Conservation (phyloP, 1,140 invertebrate species). For the Drosophila novamexicana region DNA sequence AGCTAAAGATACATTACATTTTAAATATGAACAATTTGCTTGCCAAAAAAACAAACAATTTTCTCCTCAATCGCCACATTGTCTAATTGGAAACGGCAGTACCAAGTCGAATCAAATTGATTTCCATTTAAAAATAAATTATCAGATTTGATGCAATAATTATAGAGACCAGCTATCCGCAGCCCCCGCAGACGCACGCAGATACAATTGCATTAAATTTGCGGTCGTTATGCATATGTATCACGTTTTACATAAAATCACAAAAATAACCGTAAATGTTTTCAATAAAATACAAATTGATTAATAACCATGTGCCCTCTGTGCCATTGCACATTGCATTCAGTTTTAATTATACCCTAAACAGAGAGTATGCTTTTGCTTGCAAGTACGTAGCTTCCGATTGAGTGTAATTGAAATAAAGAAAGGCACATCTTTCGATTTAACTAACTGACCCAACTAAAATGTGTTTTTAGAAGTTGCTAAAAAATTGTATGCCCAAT, state of each 20-base stretch:
- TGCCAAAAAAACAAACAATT: no score
- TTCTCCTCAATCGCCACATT: no score
- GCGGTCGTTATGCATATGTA: conserved; percentile 38
- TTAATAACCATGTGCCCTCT: conserved; percentile 47
- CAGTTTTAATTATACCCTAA: conserved; percentile 6
- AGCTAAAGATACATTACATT: no score
- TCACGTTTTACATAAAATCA: conserved; percentile 15
- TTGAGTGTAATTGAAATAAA: no score
- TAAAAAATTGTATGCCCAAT: no score
- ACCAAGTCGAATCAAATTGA: conserved; percentile 45
- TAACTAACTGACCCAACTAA: no score
- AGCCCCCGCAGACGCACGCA: background rate
- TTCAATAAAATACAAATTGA: conserved; percentile 35
- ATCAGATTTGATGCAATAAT: conserved; percentile 31
- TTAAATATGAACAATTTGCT: no score
- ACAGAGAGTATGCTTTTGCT: background rate
- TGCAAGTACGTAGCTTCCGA: no score
- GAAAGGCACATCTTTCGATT: no score
- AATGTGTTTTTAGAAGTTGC: no score
- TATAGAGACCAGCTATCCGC: background rate
- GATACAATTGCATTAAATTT: conserved; percentile 35
- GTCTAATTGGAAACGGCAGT: conserved; percentile 32
- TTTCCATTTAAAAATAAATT: conserved; percentile 58
- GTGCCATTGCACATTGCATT: conserved; percentile 3
- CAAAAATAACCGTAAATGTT: conserved; percentile 61